A percentile compares a stretch with the other conserved stretches of the same genome.
Conservation (phyloP, 2,113 vertebrate genomes). For the Nicator chloris region DNA sequence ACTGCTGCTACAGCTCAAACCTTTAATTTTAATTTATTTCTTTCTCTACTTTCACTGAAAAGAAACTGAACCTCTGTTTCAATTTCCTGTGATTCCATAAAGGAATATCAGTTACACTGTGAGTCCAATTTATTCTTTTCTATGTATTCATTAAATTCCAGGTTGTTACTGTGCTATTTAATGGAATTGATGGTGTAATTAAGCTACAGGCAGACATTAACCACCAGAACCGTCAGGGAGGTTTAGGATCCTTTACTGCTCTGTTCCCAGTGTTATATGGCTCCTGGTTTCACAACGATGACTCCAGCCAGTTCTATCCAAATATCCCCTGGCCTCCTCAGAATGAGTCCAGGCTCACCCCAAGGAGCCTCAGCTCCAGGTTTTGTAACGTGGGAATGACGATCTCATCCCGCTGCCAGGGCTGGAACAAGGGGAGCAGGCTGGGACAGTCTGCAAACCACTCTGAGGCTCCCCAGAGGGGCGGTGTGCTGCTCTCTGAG, state of each 20-base stretch:
- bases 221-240: conserved; percentile 1
- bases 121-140: neutral
- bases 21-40: neutral
- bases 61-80: neutral
- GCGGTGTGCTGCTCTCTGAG: fast-evolving
- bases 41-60: neutral
- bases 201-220: conserved; percentile 15
- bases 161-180: neutral
- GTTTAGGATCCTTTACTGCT: conserved; percentile 20
- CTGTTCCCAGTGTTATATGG: neutral
- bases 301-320: neutral
- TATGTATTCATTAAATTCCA: conserved; percentile 11
- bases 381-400: fast-evolving
- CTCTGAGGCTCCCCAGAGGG: fast-evolving
- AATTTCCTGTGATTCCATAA: neutral
- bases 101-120: neutral
- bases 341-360: fast-evolving
- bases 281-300: neutral
- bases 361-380: fast-evolving
- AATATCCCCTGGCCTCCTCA: neutral
- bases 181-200: neutral
- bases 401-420: neutral
- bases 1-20: neutral
- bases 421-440: neutral
- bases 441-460: neutral